Base-by-base conservation (phyloP, 2,888 invertebrate genomes). In the Teinopalpus imperialis region DNA sequence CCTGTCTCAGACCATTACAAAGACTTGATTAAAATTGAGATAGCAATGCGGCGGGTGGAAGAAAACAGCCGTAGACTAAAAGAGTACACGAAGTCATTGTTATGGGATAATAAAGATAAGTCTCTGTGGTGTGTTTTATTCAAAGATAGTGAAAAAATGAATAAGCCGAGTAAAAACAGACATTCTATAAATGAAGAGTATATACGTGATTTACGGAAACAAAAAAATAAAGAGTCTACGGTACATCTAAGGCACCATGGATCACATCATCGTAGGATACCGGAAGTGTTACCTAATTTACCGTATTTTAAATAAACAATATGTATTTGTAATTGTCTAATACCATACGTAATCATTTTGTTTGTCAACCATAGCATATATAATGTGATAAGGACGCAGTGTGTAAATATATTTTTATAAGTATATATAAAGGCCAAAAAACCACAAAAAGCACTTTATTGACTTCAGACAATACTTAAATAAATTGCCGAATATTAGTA, bases 91-190 rank as follows among this genome's bases (percentile, higher is more conserved):
- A 87, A 86, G 59, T 85, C 86, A 46, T 75, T 88, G 63, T 64
- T 88, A 53, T 88, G 88, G 88, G 87, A 88, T 64, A 88, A 87
- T 62, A 88, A 87, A 60, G 88, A 88, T 57, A 88, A 88, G 65
- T 87, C 87, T 43, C 66, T 88, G 59, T 88, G 88, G 88, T 88
- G 88, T 75, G 85, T 88, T 67, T 77, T 88, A 68, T 88, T 88
- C 61, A 88, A 88, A 59, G 86, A 88, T 46, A 81, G 81, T 69
- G 85, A 77, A 54, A 69, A 65, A 48, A 54, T 61, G 62, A 74
- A 75, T 48, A 80, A 76, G 48, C 52, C 63, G 24, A 73, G 61
- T 43, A 78, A 71, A 52, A 69, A 72, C 61, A 77, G 66, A 58
- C 67, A 75, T 48, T 52, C 57, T 21, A 63, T 86, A 42, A 77